Percentiles rank a stretch among this genome's conserved stretches.
These are phyloP conservation scores for Phyto melanocephala DNA, from an alignment of 2,888 invertebrate genomes.

Conservation along the genomic window DNA sequence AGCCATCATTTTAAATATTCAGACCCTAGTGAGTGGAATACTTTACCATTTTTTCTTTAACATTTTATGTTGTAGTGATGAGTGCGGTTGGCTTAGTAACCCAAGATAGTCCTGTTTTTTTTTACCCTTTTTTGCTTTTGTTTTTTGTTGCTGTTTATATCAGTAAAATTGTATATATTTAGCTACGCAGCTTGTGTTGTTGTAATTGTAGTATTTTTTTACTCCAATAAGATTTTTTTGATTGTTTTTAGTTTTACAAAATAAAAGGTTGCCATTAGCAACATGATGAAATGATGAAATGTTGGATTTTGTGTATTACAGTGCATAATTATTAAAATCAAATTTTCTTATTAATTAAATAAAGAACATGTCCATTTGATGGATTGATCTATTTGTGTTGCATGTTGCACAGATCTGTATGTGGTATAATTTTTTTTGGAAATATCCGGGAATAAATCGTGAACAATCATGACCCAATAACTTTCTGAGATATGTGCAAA, in stretches of 20 bases:
- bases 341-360: conserved; percentile 62
- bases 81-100: conserved; percentile 64
- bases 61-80: conserved; percentile 42
- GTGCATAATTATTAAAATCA: conserved; percentile 11
- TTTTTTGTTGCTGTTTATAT: background rate
- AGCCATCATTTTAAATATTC: background rate
- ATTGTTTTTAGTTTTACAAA: conserved; percentile 36
- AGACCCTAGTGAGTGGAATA: background rate
- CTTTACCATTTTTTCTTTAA: conserved; percentile 7
- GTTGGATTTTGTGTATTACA: background rate
- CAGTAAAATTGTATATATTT: conserved; percentile 6
- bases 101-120: conserved; percentile 41
- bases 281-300: conserved; percentile 6
- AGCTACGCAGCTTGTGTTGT: background rate
- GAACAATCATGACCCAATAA: no score
- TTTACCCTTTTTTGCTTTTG: background rate
- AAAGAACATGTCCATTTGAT: conserved; percentile 41
- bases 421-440: no score
- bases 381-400: no score
- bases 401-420: no score
- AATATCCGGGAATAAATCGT: no score
- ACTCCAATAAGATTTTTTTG: conserved; percentile 22
- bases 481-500: no score
- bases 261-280: conserved; percentile 51
- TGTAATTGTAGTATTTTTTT: background rate